A percentile compares a stretch with the other conserved stretches of the same genome.
phyloP scores from a whole-genome alignment of 2,888 invertebrate genomes.

The Cabera pusaria region DNA sequence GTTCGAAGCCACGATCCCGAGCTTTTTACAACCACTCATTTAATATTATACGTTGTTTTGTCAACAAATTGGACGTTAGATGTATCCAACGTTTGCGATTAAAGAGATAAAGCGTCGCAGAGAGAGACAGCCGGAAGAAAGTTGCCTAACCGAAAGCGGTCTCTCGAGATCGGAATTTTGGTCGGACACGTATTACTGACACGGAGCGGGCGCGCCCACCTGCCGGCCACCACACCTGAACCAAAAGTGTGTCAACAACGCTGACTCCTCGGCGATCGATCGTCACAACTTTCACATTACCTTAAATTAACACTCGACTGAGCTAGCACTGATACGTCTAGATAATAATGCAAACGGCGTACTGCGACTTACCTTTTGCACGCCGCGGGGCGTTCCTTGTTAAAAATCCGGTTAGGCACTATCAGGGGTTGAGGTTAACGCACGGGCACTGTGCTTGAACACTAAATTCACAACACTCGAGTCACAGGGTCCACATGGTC shows the following conservation, averaged over 20 bases:
- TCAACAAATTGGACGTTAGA: constrained; percentile 10
- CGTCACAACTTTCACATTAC: constrained; percentile 81
- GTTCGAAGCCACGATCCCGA: constrained; percentile 47
- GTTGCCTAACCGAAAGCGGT: constrained; percentile 73
- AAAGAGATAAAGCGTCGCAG: constrained; percentile 24
- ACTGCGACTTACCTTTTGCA: constrained; percentile 63
- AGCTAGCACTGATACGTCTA: constrained; percentile 44
- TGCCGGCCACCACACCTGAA: constrained; percentile 74
- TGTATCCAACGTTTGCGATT: constrained; percentile 8
- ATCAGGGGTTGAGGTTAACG: constrained; percentile 79
- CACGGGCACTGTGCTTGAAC: constrained; percentile 76
- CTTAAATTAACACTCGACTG: constrained; percentile 71
- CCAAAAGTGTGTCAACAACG: constrained; percentile 78
- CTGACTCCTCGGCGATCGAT: constrained; percentile 72
- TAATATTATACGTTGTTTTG: constrained; percentile 10
- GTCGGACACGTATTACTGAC: constrained; percentile 67
- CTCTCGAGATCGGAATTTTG: constrained; percentile 76
- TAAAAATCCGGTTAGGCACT: constrained; percentile 78
- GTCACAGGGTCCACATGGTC: constrained; percentile 73
- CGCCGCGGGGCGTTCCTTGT: constrained; percentile 68
- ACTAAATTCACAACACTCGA: constrained; percentile 75
- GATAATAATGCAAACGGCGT: constrained; percentile 36
- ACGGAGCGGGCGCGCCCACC: constrained; percentile 74
- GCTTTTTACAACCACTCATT: constrained; percentile 38
- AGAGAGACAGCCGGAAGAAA: constrained; percentile 56